Evolutionary conservation across 2,113 vertebrate species (phyloP).

Genomic region (Tachysurus fulvidraco): DNA sequence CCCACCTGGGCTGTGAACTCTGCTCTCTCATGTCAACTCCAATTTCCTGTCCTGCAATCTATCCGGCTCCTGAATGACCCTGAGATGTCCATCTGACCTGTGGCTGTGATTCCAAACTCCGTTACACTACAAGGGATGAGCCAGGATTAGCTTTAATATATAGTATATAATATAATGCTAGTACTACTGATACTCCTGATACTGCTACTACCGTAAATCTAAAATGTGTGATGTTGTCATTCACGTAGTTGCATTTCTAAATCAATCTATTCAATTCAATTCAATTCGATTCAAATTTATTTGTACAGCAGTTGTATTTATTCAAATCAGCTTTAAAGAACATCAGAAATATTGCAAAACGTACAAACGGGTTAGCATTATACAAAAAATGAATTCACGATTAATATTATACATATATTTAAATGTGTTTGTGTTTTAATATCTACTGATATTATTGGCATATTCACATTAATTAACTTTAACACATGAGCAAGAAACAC

Average conservation of each 20-base stretch:
- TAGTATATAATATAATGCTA: background rate
- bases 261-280: background rate
- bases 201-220: background rate
- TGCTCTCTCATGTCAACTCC: constrained; percentile 49
- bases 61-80: constrained; percentile 31
- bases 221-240: background rate
- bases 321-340: too few relatives aligned
- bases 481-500: background rate
- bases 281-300: too few relatives aligned
- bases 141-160: background rate
- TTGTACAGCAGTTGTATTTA: too few relatives aligned
- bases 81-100: constrained; percentile 36
- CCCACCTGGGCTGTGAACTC: constrained; percentile 46
- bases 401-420: too few relatives aligned
- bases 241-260: background rate
- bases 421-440: too few relatives aligned
- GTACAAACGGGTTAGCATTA: too few relatives aligned
- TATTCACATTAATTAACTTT: background rate
- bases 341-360: too few relatives aligned
- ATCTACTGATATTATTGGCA: too few relatives aligned
- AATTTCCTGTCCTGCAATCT: constrained; percentile 53
- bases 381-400: too few relatives aligned
- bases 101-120: background rate
- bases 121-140: background rate
- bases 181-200: background rate